phyloP scores from a whole-genome alignment of 2,888 invertebrate genomes.

The Macrosiphum euphorbiae region DNA sequence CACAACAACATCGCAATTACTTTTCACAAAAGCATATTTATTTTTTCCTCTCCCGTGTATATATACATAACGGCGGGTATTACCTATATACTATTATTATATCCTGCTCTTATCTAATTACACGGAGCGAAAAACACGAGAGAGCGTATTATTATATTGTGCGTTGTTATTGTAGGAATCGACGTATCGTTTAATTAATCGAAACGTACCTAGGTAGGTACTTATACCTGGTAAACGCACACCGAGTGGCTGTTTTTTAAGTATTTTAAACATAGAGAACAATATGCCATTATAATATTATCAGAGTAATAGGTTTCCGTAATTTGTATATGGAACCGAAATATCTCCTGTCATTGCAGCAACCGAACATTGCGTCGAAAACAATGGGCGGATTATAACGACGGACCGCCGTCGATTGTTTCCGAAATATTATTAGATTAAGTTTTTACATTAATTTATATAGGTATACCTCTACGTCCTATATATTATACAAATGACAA shows the following conservation, averaged over 20 bases:
- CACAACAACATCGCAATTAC: neutral
- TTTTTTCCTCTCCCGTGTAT: neutral
- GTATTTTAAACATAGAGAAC: neutral
- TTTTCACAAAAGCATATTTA: conserved; percentile 5
- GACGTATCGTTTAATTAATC: conserved; percentile 33
- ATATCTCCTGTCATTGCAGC: conserved; percentile 5
- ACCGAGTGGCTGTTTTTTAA: neutral
- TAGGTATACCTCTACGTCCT: neutral
- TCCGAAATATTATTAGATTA: neutral
- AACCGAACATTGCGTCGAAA: neutral
- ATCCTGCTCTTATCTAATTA: neutral
- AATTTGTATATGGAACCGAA: conserved; percentile 6
- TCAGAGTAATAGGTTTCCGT: neutral
- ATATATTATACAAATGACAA: neutral
- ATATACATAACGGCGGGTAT: neutral
- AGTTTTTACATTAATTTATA: neutral
- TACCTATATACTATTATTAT: neutral
- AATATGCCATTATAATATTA: neutral
- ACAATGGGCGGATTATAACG: neutral
- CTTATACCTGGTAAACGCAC: neutral
- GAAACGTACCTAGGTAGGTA: neutral
- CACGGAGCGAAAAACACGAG: neutral
- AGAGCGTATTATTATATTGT: neutral
- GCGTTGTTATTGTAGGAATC: neutral
- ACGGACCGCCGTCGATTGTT: neutral